Evolutionary conservation across 2,888 invertebrate genomes (phyloP), one percentile per base, ranked within the genome.

Genomic region (Nemotelus nigrinus): DNA sequence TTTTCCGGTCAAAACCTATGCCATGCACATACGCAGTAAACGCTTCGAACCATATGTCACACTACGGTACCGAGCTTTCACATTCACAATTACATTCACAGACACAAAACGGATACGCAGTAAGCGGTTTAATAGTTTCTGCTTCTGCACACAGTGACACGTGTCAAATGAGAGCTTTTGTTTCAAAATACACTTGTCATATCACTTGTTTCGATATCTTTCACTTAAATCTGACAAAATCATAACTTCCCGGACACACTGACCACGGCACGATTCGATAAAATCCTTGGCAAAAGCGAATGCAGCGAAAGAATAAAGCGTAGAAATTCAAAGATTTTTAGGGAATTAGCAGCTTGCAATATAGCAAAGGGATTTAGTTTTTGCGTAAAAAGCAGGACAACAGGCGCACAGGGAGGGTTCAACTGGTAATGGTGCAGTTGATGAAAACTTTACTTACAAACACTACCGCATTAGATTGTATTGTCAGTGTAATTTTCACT

Each of bases 331-430:
- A 60, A 70, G 8, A 55, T 55, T 44, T 74, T 25, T 3, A 48
- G 41, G 63, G 48, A 63, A 57, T 76, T 60, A 60, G 67, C 65
- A 64, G 76, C 70, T 76, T 41, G 78, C 76, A 57, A n/a, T 70
- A 65, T 55, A 68, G 70, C 68, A 60, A 76, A 60, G 64, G 74
- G 53, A 55, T 70, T 41, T 8, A 43, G 41, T 41, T 74, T 74
- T 74, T 48, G 70, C 70, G 55, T 7, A 53, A 68, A 58, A 67
- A 77, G 77, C 77, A 70, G 70, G 76, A 75, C 64, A 70, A 70
- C 58, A 77, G 77, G 70, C 77, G 77, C 77, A 70, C 68, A 77
- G 77, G 70, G 45, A 70, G 64, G 58, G 68, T 77, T 64, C 58
- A 77, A 77, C 77, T 77, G 71, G 48, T 67, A 68, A 68, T 65